Conservation (phyloP, 2,888 invertebrate genomes). For the Apodemia duryi region DNA sequence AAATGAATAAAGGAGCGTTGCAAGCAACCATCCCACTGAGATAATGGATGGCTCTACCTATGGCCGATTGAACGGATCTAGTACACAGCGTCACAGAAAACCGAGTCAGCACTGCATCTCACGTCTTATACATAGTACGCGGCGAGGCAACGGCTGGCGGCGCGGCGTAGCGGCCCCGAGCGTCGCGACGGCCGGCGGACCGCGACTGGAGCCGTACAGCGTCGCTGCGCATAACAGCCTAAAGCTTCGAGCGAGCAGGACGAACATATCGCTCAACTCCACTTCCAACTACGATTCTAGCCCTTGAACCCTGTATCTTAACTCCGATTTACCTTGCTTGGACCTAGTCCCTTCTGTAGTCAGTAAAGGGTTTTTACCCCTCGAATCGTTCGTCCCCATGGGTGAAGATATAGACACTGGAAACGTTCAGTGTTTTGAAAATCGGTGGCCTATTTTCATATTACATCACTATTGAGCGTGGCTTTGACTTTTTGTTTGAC, state of each 20-base stretch:
- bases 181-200: slow-evolving; percentile 78
- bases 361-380: slow-evolving; percentile 73
- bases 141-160: slow-evolving; percentile 56
- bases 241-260: slow-evolving; percentile 73
- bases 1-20: neutral
- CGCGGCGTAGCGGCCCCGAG: slow-evolving; percentile 71
- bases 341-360: slow-evolving; percentile 53
- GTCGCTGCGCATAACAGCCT: slow-evolving; percentile 71
- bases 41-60: slow-evolving; percentile 4
- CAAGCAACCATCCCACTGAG: neutral
- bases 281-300: slow-evolving; percentile 61
- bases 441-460: slow-evolving; percentile 60
- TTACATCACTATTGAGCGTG: slow-evolving; percentile 74
- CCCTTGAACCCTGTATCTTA: slow-evolving; percentile 69
- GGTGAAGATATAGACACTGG: slow-evolving; percentile 7
- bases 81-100: slow-evolving; percentile 19
- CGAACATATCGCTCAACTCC: slow-evolving; percentile 50
- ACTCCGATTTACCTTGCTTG: slow-evolving; percentile 65
- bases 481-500: slow-evolving; percentile 63
- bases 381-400: slow-evolving; percentile 31
- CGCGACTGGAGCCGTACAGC: slow-evolving; percentile 68
- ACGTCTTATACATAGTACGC: slow-evolving; percentile 50
- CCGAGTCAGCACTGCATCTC: slow-evolving; percentile 58
- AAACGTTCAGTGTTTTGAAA: slow-evolving; percentile 4
- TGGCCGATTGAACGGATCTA: slow-evolving; percentile 1